Evolutionary conservation across 2,797 vertebrate genomes (phyloP), one percentile per base, ranked within the genome.

Genomic region (Enteromius argenteus): DNA sequence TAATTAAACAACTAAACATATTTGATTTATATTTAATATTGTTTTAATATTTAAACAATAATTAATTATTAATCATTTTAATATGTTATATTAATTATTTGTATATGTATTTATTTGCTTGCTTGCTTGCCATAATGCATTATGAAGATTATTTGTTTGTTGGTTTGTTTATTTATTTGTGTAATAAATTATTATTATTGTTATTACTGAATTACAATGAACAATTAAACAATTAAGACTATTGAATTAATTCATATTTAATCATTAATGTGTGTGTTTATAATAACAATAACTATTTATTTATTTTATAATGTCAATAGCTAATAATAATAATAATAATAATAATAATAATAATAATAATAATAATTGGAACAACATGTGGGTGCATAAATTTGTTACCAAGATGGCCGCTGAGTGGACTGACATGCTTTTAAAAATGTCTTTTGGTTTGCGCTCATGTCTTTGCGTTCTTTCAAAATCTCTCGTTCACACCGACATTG

Each of bases 391-490:
- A 32, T 64, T 17, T 14, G 27, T 74, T 74, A 4, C 27, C 30
- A 53, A 37, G 72, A 56, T 53, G 75, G n/a, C n/a, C 3, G 5
- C 17, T n/a, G 6, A 46, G 13, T 69, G 66, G 6, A 69, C 46
- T 42, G 62, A 83, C 19, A 46, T 23, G 17, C 5, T 68, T 77
- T 58, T 49, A 14, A 35, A 49, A 60, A 60, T 42, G 23, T 62
- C 0, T 46, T 58, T 78, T 58, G 21, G n/a, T 69, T 69, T 32
- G 75, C 17, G 44, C 35, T 13, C 10, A 13, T 39, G 27, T 75
- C 72, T 56, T 83, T 67, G 72, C 21, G 49, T 8, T 35, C 30
- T 53, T 51, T 44, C 9, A 13, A 68, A 83, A 66, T 62, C 80
- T 81, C 23, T 2, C 14, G 9, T 77, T 66, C 11, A 3, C 27